Evolutionary conservation across 2,797 vertebrate species (phyloP), one percentile per base, ranked within the genome.

Genomic region (Strix occidentalis): DNA sequence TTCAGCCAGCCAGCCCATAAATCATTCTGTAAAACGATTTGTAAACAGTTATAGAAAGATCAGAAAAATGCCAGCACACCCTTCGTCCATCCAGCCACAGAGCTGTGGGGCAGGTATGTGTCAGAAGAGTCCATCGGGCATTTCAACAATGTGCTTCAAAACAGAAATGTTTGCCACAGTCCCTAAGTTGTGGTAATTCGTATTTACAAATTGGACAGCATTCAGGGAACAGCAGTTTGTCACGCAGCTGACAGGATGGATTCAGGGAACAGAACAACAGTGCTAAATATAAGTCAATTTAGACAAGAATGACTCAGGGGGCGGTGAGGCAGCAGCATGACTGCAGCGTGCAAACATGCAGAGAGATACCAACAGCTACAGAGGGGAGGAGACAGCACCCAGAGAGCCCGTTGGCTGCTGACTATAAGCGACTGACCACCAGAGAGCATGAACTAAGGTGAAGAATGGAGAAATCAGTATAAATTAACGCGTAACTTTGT

Each of bases 211-310:
- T 20, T 91, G 89, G 92, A 92, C 54, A 45, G 87, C 50, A 54
- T 78, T 96, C 96, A 92, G 84, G 77, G 85, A 96, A 95, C 87
- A 84, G 76, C 29, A 28, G 85, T 90, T 88, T 72, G 84, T 95
- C 94, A 96, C 0, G 23, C 89, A 89, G 87, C 94, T 95, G 95
- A 95, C 87, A 71, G 35, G 95, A 86, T 64, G 61, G 89, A 90
- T 64, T 43, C 85, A 72, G 90, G 69, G 89, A 95, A 96, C 79
- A 91, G 82, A 96, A 78, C 58, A 96, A 90, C 89, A 83, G 53
- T 58, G 79, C 89, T 96, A 92, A 96, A 96, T 87, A 94, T 93
- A 96, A 91, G 87, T 91, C 82, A 90, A 39, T 88, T 90, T 86
- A 95, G 89, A 93, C 82, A 90, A 81, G 87, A 91, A 85, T 91